Conservation (phyloP, 2,888 invertebrate genomes). For the Trichogramma dendrolimi region DNA sequence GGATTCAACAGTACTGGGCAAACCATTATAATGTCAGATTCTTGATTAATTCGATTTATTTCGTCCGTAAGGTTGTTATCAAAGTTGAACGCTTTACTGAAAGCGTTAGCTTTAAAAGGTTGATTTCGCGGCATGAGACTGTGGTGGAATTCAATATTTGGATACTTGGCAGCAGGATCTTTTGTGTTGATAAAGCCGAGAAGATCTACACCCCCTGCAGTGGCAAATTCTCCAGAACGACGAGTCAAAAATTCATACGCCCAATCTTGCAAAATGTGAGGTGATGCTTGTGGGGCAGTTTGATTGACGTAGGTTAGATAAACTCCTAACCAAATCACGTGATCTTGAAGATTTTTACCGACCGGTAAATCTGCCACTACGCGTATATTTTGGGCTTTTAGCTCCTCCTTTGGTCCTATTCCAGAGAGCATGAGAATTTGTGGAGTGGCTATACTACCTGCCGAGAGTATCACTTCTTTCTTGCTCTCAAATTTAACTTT, state of each 20-base stretch:
- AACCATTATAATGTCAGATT: slow-evolving; percentile 35
- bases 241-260: slow-evolving; percentile 50
- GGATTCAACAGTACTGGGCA: slow-evolving; percentile 52
- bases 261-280: slow-evolving; percentile 31
- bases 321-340: slow-evolving; percentile 46
- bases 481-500: slow-evolving; percentile 47
- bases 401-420: slow-evolving; percentile 56
- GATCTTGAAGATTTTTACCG: slow-evolving; percentile 59
- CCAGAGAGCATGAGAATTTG: slow-evolving; percentile 69
- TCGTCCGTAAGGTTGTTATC: slow-evolving; percentile 34
- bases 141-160: slow-evolving; percentile 59
- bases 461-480: slow-evolving; percentile 63
- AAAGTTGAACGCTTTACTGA: slow-evolving; percentile 26
- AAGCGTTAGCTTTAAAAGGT: background rate
- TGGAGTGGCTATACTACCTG: slow-evolving; percentile 64
- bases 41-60: slow-evolving; percentile 35
- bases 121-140: slow-evolving; percentile 49
- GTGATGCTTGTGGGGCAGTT: background rate
- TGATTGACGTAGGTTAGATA: slow-evolving; percentile 31
- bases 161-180: slow-evolving; percentile 53
- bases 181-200: slow-evolving; percentile 58
- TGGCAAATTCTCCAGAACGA: slow-evolving; percentile 52
- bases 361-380: slow-evolving; percentile 54
- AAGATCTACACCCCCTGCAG: slow-evolving; percentile 53
- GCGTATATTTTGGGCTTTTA: slow-evolving; percentile 52